phyloP scores from a whole-genome alignment of 2,888 invertebrate species.

The Cheiracanthium punctorium region DNA sequence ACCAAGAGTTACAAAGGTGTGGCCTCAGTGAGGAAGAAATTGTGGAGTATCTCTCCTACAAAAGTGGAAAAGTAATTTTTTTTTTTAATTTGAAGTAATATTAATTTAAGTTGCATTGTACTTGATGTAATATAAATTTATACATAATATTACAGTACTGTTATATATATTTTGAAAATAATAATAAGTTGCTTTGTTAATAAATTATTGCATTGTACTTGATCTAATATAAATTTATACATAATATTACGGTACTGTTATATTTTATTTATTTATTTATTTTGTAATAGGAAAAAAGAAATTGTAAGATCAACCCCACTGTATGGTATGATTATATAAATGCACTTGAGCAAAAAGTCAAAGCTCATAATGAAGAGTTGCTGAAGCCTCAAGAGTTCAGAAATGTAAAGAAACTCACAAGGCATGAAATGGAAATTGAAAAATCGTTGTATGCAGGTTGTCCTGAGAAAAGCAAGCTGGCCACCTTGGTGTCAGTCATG shows the following conservation, averaged over 20 bases:
- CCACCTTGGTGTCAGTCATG: slow-evolving; percentile 16
- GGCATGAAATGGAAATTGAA: slow-evolving; percentile 68
- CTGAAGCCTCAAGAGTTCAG: slow-evolving; percentile 32
- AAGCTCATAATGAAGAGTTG: slow-evolving; percentile 31
- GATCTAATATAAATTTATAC: too few relatives aligned
- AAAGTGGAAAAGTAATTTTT: slow-evolving; percentile 41
- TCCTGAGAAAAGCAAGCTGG: slow-evolving; percentile 38
- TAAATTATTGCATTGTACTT: too few relatives aligned
- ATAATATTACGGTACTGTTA: too few relatives aligned
- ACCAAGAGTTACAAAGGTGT: slow-evolving; percentile 56
- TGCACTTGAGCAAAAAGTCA: slow-evolving; percentile 41
- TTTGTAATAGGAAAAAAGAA: too few relatives aligned
- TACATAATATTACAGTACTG: too few relatives aligned
- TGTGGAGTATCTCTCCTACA: slow-evolving; percentile 30
- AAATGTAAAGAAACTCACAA: slow-evolving; percentile 46
- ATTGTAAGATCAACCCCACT: slow-evolving; percentile 30
- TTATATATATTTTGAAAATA: too few relatives aligned
- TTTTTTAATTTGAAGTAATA: background rate
- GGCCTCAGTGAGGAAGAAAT: slow-evolving; percentile 53
- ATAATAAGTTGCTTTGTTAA: too few relatives aligned
- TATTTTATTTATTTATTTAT: too few relatives aligned
- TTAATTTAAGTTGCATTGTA: too few relatives aligned
- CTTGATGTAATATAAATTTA: too few relatives aligned
- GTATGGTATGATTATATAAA: slow-evolving; percentile 27
- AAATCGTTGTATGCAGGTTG: slow-evolving; percentile 61